A percentile compares a stretch with the other conserved stretches of the same genome.
Conservation (phyloP, 2,888 invertebrate species). For the Steinernema hermaphroditum region DNA sequence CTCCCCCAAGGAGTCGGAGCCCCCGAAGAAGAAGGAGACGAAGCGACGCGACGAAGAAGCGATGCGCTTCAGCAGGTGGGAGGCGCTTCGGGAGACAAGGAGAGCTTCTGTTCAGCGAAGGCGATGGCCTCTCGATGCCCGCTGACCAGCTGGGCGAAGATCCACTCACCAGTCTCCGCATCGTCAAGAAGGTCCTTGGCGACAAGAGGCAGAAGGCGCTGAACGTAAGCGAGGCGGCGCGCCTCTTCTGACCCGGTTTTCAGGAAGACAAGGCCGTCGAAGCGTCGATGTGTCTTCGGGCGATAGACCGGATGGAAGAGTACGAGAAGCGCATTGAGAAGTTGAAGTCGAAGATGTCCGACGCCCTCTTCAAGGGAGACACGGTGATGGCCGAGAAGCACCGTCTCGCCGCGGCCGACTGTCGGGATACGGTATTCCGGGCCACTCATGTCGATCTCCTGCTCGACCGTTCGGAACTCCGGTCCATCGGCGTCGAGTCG, state of each 20-base stretch:
- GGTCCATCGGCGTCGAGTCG: conserved; percentile 21
- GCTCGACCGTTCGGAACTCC: conserved; percentile 39
- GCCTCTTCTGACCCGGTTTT: not conserved
- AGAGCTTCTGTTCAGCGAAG: conserved; percentile 47
- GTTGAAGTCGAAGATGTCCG: conserved; percentile 46
- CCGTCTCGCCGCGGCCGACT: conserved; percentile 53
- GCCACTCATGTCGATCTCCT: conserved; percentile 56
- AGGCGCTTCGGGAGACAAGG: too few relatives aligned
- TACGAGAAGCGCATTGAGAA: conserved; percentile 53
- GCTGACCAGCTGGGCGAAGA: conserved; percentile 43
- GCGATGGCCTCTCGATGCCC: conserved; percentile 52
- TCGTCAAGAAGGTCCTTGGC: conserved; percentile 50
- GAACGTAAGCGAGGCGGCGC: conserved; percentile 26
- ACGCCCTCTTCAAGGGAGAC: conserved; percentile 41
- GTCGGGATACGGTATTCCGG: conserved; percentile 58
- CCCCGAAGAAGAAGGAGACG: not conserved
- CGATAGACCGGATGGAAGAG: conserved; percentile 54
- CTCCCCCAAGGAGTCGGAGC: conserved; percentile 2
- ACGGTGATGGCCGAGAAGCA: conserved; percentile 50
- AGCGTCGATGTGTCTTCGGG: conserved; percentile 52
- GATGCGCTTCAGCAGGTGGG: conserved; percentile 28
- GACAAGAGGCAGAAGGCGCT: conserved; percentile 46
- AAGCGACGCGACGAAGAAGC: conserved; percentile 15
- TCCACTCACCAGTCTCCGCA: conserved; percentile 52
- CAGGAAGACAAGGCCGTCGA: conserved; percentile 48